Evolutionary conservation across 2,797 vertebrate genomes (phyloP), one percentile per base, ranked within the genome.

Genomic region (Manis javanica): DNA sequence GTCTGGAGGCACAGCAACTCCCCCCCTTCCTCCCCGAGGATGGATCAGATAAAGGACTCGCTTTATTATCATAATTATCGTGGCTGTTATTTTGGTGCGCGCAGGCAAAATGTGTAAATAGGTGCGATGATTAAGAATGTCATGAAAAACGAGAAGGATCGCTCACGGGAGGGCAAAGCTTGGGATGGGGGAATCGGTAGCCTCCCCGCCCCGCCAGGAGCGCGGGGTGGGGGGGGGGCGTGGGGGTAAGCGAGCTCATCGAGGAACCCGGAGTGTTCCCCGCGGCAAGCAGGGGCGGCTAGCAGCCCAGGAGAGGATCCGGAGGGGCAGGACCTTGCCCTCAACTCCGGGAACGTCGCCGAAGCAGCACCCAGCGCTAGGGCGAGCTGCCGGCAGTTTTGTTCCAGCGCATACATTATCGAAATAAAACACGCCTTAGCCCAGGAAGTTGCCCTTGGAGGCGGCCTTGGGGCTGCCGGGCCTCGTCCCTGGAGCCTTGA

Each of bases 11-110:
- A 12, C 53, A 39, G 71, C 77, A 66, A 89, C 94, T 77, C 87
- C 92, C 96, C 46, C 96, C 91, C 85, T 84, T 91, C 95, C 91
- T 95, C 95, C 97, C 92, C 37, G 91, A 91, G 96, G 95, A 96
- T 88, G 82, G 87, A 96, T 84, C 95, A 42, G 93, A 96, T 79
- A 93, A 96, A 97, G 69, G 94, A 93, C 94, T 87, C 59, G 59
- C 96, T 96, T 96, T 97, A 98, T 98, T 97, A 97, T 96, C 98
- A 97, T 96, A 97, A 97, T 97, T 94, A 96, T 95, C 91, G 81
- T 93, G 91, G 93, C 75, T 94, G 95, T 93, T 93, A 91, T 95
- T 95, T 95, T 87, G 96, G 97, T 90, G 95, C 53, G 84, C 84
- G 63, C 88, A 34, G 94, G 96, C 95, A 90, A 98, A 96, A 96